Conservation (phyloP, 2,113 vertebrate genomes). For the Vulpes ferrilata region DNA sequence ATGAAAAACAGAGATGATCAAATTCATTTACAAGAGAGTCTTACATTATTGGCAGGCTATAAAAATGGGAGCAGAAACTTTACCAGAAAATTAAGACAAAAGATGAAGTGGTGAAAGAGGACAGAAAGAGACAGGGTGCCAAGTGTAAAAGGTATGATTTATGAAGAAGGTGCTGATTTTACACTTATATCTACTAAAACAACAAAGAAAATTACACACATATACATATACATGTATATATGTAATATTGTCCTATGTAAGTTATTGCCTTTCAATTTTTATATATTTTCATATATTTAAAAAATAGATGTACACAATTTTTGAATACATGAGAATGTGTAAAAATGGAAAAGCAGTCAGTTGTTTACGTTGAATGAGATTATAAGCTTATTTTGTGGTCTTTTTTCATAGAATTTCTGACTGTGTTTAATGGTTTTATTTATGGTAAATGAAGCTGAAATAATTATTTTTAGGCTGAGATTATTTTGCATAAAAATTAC, state of each 20-base stretch:
- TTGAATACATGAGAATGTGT: neutral
- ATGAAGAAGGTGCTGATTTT: neutral
- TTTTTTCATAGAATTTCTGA: slow-evolving; percentile 14
- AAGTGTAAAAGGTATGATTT: neutral
- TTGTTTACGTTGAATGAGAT: neutral
- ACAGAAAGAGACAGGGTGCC: neutral
- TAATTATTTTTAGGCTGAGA: neutral
- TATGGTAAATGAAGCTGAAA: neutral
- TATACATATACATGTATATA: neutral
- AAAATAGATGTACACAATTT: neutral
- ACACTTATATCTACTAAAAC: neutral
- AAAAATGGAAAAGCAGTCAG: neutral
- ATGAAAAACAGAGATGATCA: slow-evolving; percentile 29
- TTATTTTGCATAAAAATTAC: slow-evolving; percentile 2
- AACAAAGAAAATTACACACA: neutral
- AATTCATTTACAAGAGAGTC: neutral
- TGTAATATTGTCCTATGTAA: neutral
- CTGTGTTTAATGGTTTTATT: neutral
- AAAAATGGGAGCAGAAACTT: neutral
- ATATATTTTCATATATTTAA: neutral
- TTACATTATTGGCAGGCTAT: neutral
- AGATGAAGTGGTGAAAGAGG: neutral
- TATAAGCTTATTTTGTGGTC: neutral
- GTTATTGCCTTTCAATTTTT: neutral
- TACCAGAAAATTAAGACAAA: neutral